Evolutionary conservation across 2,888 invertebrate species (phyloP), one percentile per base, ranked within the genome.

Genomic region (Toxonevra muliebris): DNA sequence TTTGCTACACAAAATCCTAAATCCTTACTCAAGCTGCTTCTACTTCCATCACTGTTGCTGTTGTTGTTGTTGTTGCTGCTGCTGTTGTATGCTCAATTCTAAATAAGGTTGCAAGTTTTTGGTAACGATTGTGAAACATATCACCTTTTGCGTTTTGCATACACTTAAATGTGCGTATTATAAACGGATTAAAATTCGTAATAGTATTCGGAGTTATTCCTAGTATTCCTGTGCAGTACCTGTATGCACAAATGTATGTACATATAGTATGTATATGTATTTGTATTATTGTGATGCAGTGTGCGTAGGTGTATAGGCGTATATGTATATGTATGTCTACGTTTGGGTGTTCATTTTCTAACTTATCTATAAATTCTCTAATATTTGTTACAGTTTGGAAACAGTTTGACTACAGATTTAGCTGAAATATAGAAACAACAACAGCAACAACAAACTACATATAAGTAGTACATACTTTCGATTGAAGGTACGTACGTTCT

Each of bases 101-200:
- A 66, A 61, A 61, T 50, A 60, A 54, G 43, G 45, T 59, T 65
- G 59, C 59, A 50, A 65, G 58, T 58, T 59, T 64, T 55, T 64
- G 64, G 64, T 64, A 64, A 64, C 57, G 57, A 57, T 48, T 57
- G 64, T 57, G 55, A 57, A 64, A 57, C 41, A 57, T 57, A 54
- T 70, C 75, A 78, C 74, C 78, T 76, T 76, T 77, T 77, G 74
- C 76, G 76, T 80, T 79, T 77, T 79, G 79, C 78, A 79, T 80
- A 79, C 75, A 74, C 76, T 75, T 75, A 74, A 76, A 79, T 77
- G 81, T 79, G 81, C 79, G 80, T 78, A 82, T 82, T 82, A 82
- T 77, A 80, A 80, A 79, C 80, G 79, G 82, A 84, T 83, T 84
- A 84, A 80, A 78, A 79, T 82, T 79, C 79, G 76, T 77, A 76